Percentiles rank a stretch among this genome's conserved stretches.
These are phyloP conservation scores for Vulpes vulpes DNA, from an alignment of 2,113 vertebrate species.

Conservation along the genomic window DNA sequence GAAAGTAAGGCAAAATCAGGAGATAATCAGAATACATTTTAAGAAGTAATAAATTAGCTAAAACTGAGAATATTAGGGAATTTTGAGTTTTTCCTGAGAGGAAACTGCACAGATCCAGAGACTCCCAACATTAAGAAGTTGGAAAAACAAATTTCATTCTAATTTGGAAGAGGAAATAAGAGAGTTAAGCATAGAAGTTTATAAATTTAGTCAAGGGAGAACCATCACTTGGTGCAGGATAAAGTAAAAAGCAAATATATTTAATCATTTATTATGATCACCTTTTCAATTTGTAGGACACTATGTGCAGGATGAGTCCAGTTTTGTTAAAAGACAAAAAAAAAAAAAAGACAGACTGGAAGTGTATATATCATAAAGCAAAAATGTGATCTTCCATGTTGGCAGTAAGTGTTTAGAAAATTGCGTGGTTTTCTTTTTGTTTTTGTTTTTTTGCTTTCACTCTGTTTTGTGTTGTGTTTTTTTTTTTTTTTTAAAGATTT, in stretches of 20 bases:
- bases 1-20: background rate
- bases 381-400: background rate
- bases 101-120: background rate
- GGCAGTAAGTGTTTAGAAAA: background rate
- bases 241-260: background rate
- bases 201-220: background rate
- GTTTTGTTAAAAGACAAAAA: background rate
- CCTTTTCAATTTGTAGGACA: background rate
- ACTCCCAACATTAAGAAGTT: background rate
- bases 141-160: background rate
- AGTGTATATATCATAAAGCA: background rate
- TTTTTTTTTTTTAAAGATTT: background rate
- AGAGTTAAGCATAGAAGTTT: background rate
- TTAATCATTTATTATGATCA: background rate
- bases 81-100: background rate
- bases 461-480: background rate
- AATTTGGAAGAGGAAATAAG: background rate
- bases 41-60: background rate
- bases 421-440: background rate
- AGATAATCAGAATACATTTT: background rate
- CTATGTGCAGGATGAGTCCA: background rate
- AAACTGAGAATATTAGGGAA: background rate
- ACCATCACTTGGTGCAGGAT: background rate
- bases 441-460: background rate
- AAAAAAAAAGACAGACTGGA: background rate